These are phyloP conservation scores for Creontiades dilutus DNA, from an alignment of 2,888 invertebrate genomes.

Conservation along the genomic window DNA sequence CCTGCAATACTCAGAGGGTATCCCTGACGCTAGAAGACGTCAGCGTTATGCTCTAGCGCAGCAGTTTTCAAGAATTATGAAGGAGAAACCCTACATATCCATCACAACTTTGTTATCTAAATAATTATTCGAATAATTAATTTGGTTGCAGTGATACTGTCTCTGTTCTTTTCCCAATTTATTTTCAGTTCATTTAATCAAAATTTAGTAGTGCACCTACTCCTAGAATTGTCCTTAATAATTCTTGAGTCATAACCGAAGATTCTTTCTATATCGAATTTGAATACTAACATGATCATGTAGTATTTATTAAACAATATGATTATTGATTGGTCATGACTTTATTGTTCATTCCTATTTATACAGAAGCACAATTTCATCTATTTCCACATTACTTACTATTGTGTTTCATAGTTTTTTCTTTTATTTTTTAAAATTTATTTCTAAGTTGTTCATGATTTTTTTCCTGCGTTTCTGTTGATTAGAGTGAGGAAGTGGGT, in stretches of 20 bases:
- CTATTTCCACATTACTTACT: constrained; percentile 70
- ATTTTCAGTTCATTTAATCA: too few relatives aligned
- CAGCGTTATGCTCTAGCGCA: too few relatives aligned
- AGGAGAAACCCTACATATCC: too few relatives aligned
- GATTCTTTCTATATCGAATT: background rate
- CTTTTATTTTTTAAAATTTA: constrained; percentile 73
- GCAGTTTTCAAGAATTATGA: too few relatives aligned
- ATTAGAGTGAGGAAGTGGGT: constrained; percentile 95
- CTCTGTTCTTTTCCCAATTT: too few relatives aligned
- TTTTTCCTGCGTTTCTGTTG: constrained; percentile 73
- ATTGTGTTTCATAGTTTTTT: constrained; percentile 76
- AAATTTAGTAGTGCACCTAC: too few relatives aligned
- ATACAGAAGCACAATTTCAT: constrained; percentile 42
- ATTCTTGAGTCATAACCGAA: background rate
- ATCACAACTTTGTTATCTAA: too few relatives aligned
- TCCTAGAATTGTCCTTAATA: too few relatives aligned
- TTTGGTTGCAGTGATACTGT: too few relatives aligned
- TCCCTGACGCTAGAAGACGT: too few relatives aligned
- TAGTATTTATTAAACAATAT: background rate
- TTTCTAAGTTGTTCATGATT: constrained; percentile 74
- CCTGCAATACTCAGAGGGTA: too few relatives aligned
- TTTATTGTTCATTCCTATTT: background rate
- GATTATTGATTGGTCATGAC: background rate
- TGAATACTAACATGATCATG: background rate
- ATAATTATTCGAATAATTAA: too few relatives aligned